These are phyloP conservation scores for Tenebrosternarchus preto DNA, from an alignment of 2,113 vertebrate genomes.

Conservation along the genomic window DNA sequence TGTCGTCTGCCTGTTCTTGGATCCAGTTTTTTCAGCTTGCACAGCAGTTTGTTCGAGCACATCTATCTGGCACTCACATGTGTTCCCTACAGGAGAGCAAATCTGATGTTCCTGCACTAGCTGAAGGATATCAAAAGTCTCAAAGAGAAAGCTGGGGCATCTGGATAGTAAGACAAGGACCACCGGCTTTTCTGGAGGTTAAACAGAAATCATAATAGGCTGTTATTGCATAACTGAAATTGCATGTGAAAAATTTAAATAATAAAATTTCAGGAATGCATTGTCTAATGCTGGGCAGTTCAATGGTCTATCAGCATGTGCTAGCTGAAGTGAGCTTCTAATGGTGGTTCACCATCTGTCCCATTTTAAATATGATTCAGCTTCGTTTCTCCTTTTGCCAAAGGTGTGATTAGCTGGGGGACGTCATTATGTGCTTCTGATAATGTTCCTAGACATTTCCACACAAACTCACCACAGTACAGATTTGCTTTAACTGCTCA, in stretches of 20 bases:
- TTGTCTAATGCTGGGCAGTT: too few species aligned
- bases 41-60: neutral
- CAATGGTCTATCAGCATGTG: too few species aligned
- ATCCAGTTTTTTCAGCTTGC: neutral
- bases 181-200: too few species aligned
- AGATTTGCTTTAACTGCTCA: neutral
- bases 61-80: conserved; percentile 1
- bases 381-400: conserved; percentile 1
- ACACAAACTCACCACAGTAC: neutral
- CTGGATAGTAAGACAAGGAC: neutral
- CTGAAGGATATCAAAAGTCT: neutral
- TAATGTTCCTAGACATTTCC: neutral
- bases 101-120: conserved; percentile 9
- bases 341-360: conserved; percentile 31
- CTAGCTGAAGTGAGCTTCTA: neutral
- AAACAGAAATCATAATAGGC: neutral
- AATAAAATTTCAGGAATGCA: too few species aligned
- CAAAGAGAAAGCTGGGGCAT: neutral
- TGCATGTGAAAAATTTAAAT: too few species aligned
- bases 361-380: conserved; percentile 7
- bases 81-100: neutral
- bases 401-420: conserved; percentile 39
- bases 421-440: conserved; percentile 24
- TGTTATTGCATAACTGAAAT: neutral
- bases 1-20: conserved; percentile 33